Conservation (phyloP, 2,888 invertebrate genomes). For the Mimas tiliae region DNA sequence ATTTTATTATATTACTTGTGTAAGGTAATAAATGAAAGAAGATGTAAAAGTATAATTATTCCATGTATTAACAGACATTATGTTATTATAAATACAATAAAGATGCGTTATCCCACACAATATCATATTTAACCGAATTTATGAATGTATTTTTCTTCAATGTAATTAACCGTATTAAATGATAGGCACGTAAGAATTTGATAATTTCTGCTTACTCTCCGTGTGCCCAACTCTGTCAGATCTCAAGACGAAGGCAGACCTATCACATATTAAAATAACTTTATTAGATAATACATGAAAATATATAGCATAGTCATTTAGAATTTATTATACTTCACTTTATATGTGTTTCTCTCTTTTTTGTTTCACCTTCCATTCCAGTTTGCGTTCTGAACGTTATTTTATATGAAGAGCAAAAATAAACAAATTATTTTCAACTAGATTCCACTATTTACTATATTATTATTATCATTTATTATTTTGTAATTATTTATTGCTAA, state of each 20-base stretch:
- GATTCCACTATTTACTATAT: conserved; percentile 57
- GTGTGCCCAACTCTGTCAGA: conserved; percentile 38
- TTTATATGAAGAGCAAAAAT: conserved; percentile 40
- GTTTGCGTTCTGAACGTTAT: conserved; percentile 52
- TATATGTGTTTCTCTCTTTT: conserved; percentile 16
- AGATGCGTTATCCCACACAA: conserved; percentile 8
- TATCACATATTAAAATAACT: conserved; percentile 28
- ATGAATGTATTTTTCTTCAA: conserved; percentile 14
- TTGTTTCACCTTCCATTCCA: conserved; percentile 62
- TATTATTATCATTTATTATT: conserved; percentile 56
- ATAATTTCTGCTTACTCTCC: conserved; percentile 4
- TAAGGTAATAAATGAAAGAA: neutral
- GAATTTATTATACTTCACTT: conserved; percentile 22
- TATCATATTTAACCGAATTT: conserved; percentile 15
- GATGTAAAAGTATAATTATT: neutral
- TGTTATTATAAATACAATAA: too few relatives aligned
- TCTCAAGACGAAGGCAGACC: conserved; percentile 45
- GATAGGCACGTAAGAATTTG: conserved; percentile 19
- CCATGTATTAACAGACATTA: too few relatives aligned
- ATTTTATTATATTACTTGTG: neutral
- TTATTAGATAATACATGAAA: conserved; percentile 40
- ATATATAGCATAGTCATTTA: conserved; percentile 32
- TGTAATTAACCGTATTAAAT: conserved; percentile 1
- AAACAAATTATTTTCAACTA: conserved; percentile 52
- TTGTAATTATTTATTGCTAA: conserved; percentile 82